A percentile compares a stretch with the other conserved stretches of the same genome.
phyloP scores from a whole-genome alignment of 2,888 invertebrate species.

The Eilema depressum region DNA sequence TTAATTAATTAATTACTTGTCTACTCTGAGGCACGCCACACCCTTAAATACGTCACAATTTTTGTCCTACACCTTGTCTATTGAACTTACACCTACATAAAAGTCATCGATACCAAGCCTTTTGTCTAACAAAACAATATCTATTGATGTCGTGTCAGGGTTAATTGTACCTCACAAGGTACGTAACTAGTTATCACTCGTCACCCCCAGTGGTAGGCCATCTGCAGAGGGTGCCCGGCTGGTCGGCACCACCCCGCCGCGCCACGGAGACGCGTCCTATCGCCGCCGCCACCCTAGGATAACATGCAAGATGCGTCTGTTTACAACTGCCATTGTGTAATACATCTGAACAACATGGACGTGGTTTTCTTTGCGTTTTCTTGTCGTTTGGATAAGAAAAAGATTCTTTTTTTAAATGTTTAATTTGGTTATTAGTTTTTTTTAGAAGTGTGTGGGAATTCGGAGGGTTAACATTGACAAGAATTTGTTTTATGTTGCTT shows the following conservation, averaged over 20 bases:
- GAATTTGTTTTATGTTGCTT: background rate
- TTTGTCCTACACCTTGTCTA: background rate
- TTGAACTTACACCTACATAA: background rate
- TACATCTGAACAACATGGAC: constrained; percentile 21
- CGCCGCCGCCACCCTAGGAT: constrained; percentile 27
- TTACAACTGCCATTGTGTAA: constrained; percentile 29
- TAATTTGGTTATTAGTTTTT: background rate
- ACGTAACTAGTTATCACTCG: background rate
- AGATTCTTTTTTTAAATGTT: background rate
- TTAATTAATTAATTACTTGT: too few relatives aligned
- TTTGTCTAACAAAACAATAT: background rate
- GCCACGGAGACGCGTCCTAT: constrained; percentile 29
- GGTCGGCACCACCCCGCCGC: constrained; percentile 18
- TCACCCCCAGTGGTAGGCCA: constrained; percentile 21
- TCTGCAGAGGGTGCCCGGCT: constrained; percentile 28
- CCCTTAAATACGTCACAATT: too few relatives aligned
- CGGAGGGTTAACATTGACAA: background rate
- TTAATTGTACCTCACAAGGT: constrained; percentile 7
- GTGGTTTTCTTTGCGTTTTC: constrained; percentile 9
- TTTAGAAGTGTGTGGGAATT: background rate
- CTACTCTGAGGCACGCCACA: too few relatives aligned
- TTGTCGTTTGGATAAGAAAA: background rate
- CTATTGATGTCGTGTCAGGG: background rate
- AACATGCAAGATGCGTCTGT: constrained; percentile 25
- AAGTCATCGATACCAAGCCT: background rate